Percentiles rank a stretch among this genome's conserved stretches.
These are phyloP conservation scores for Choloepus hoffmanni DNA, from an alignment of 2,113 vertebrate genomes.

Conservation along the genomic window DNA sequence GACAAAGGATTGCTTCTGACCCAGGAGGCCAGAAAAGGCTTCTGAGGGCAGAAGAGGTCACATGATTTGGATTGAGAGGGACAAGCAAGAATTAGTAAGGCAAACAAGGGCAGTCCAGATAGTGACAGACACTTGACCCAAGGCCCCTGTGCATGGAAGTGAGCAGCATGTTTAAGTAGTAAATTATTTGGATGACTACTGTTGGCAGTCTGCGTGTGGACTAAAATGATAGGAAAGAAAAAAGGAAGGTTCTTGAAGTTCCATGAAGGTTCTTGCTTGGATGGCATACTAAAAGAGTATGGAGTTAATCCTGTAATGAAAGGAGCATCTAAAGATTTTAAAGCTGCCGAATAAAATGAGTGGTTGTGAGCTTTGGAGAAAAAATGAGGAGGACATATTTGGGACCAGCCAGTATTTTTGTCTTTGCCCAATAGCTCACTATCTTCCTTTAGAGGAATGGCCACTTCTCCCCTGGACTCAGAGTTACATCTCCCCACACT, in stretches of 20 bases:
- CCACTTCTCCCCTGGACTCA: not conserved
- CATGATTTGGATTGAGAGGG: not conserved
- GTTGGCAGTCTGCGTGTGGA: not conserved
- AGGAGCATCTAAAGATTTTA: not conserved
- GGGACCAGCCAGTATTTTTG: not conserved
- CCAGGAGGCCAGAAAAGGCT: not conserved
- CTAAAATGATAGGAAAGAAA: not conserved
- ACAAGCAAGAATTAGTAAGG: not conserved
- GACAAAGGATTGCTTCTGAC: not conserved
- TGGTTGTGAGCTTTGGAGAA: not conserved
- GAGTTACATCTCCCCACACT: not conserved
- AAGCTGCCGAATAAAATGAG: not conserved
- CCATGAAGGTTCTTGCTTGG: not conserved
- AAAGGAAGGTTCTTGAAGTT: not conserved
- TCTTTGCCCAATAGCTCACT: not conserved
- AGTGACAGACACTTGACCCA: not conserved
- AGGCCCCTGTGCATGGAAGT: not conserved
- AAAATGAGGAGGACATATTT: not conserved
- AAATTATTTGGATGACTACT: not conserved
- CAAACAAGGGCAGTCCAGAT: not conserved
- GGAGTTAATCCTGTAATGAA: not conserved
- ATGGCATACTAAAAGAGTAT: not conserved
- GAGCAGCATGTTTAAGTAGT: not conserved
- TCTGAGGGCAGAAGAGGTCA: not conserved
- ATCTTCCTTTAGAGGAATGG: not conserved